Percentiles rank a stretch among this genome's conserved stretches.
These are phyloP conservation scores for Tachuris rubrigastra DNA, from an alignment of 2,113 vertebrate genomes.

Conservation along the genomic window DNA sequence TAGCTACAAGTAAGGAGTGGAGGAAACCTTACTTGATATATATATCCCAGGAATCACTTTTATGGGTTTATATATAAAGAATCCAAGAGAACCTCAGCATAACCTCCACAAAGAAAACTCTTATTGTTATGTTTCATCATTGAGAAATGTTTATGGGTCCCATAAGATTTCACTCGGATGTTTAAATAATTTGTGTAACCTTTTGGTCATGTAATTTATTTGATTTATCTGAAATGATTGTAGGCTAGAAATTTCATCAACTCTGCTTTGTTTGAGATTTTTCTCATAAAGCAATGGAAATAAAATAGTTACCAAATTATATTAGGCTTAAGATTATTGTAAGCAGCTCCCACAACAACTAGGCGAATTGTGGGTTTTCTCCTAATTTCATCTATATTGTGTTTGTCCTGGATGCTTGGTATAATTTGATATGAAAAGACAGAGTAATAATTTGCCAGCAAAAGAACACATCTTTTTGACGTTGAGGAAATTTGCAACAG, in stretches of 20 bases:
- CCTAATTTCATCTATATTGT: not conserved
- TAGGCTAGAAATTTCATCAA: constrained; percentile 54
- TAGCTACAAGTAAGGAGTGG: not conserved
- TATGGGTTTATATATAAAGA: constrained; percentile 20
- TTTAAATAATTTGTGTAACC: constrained; percentile 71
- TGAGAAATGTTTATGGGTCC: constrained; percentile 64
- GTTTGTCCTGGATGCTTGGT: not conserved
- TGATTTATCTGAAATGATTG: constrained; percentile 63
- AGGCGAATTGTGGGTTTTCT: not conserved
- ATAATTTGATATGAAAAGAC: not conserved
- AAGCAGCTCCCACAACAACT: not conserved
- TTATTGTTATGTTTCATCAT: constrained; percentile 64
- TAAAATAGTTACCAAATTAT: not conserved
- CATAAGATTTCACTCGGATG: constrained; percentile 53
- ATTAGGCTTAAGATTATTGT: not conserved
- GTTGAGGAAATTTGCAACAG: not conserved
- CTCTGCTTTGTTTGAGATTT: constrained; percentile 28
- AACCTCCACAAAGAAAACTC: constrained; percentile 52
- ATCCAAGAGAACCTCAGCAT: constrained; percentile 22
- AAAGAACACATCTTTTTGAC: not conserved
- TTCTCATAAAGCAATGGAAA: not conserved
- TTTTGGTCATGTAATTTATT: constrained; percentile 63
- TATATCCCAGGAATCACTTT: not conserved
- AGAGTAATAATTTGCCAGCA: not conserved
- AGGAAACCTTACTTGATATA: not conserved